Base-by-base conservation (phyloP, 2,113 vertebrate species). In the Notiomystis cincta region DNA sequence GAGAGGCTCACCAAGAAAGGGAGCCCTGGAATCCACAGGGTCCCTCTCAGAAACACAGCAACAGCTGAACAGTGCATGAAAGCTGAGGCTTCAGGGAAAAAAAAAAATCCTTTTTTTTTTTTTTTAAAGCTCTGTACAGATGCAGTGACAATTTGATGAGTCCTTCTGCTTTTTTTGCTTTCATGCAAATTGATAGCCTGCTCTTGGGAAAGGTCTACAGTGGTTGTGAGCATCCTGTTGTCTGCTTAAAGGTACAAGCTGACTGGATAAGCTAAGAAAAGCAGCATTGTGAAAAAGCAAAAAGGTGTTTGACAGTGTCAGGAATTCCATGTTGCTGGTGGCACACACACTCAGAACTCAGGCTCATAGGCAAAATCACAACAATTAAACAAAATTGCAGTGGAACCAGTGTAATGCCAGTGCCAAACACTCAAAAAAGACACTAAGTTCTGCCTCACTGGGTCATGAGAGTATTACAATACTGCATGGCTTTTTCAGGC, bases 61-160 rank as follows among this genome's bases (percentile, higher is more conserved):
- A 93, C 95, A 97, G 94, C 95, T 97, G 95, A 96, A 91, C 56
- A 89, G 81, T 62, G 71, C 67, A 80, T 73, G 88, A 92, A 57
- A 89, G 79, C 79, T 89, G 76, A 95, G 72, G 69, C 96, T 95
- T 86, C 78, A 86, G 95, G 95, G 96, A 95, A 96, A 10, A 65
- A 77, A 50, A 65, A 24, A 27, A 0, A 0, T 0, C 7, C 7
- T 1, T 0, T 7, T 86, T 80, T 78, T 90, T 92, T 64, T 44
- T 87, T 91, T 89, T 61, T 42, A 38, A 87, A 88, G 54, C 82
- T 85, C 37, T 77, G 13, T 96, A 51, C 92, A 94, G 93, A 96
- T 91, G 92, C 2, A 11, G 76, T 95, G 95, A 95, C 92, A 97
- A 77, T 91, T 89, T 94, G 84, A 95, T 87, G 82, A 87, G 40